Evolutionary conservation across 2,113 vertebrate species (phyloP).

Genomic region (Melanotaenia duboulayi): DNA sequence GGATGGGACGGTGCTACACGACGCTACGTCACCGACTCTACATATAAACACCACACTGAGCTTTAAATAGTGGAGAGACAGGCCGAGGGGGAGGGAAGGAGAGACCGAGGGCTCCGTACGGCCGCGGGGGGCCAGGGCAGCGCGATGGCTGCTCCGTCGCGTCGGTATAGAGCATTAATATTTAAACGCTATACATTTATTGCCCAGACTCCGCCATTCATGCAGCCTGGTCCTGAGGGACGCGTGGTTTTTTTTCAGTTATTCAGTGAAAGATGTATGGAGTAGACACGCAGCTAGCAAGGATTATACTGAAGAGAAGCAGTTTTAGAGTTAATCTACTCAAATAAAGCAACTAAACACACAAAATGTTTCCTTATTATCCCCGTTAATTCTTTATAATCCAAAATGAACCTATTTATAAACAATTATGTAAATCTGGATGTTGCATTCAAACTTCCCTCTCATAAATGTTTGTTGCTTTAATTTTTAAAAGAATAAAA

Average conservation of each 20-base stretch:
- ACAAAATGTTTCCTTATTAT: neutral
- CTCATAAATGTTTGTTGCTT: neutral
- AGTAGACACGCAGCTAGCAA: neutral
- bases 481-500: too few relatives aligned
- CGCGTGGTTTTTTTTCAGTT: neutral
- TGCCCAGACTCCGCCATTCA: neutral
- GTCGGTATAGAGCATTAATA: neutral
- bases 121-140: constrained; percentile 29
- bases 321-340: neutral
- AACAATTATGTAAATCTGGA: neutral
- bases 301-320: neutral
- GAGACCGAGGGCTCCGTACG: constrained; percentile 42
- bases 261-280: neutral
- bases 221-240: neutral
- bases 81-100: constrained; percentile 58
- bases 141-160: neutral
- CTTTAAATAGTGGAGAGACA: constrained; percentile 93
- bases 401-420: neutral
- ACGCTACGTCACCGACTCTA: constrained; percentile 94
- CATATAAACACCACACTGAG: constrained; percentile 95
- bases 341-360: neutral
- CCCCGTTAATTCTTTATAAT: neutral
- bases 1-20: constrained; percentile 97
- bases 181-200: neutral
- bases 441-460: neutral